Evolutionary conservation across 2,888 invertebrate species (phyloP), one percentile per base, ranked within the genome.

Genomic region (Eupithecia subfuscata): DNA sequence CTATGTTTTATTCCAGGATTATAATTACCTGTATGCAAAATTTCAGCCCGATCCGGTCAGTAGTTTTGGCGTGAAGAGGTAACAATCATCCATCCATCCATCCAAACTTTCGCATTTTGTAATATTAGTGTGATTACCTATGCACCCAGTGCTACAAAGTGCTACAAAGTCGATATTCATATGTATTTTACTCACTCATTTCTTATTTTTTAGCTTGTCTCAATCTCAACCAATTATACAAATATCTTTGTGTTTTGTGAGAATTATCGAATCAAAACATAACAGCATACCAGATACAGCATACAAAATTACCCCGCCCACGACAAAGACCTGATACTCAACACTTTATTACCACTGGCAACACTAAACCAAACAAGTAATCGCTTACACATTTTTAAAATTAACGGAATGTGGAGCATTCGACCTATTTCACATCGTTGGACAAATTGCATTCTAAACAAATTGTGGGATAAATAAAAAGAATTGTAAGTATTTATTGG

Each of bases 291-390:
- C 60, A 22, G 22, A 60, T 60, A 22, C 40, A 56, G n/a, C n/a
- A 43, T 70, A 45, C 45, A 34, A 52, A 70, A 72, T 56, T 25
- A 45, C 45, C 43, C 69, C 72, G 65, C 75, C 75, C 70, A 75
- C 75, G 52, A 37, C 37, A 69, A 68, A 69, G 71, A 76, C 74
- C 70, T 18, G 48, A 65, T 72, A 25, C 43, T 40, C 45, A 12
- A 56, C 70, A 68, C 73, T 73, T 73, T 73, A 76, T 48, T 67
- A 22, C 52, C 67, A 64, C 76, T 68, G 67, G 30, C 68, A 69
- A 68, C 71, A 71, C 68, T 76, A 76, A 76, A 76, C 22, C 68
- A 25, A 22, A 30, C 14, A 69, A 69, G 71, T 74, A 64, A 76
- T 73, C 52, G 73, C 34, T 43, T 68, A 69, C 73, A 74, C 25